Evolutionary conservation across 1,140 invertebrate genomes (phyloP).

Genomic region (Bombus consobrinus): DNA sequence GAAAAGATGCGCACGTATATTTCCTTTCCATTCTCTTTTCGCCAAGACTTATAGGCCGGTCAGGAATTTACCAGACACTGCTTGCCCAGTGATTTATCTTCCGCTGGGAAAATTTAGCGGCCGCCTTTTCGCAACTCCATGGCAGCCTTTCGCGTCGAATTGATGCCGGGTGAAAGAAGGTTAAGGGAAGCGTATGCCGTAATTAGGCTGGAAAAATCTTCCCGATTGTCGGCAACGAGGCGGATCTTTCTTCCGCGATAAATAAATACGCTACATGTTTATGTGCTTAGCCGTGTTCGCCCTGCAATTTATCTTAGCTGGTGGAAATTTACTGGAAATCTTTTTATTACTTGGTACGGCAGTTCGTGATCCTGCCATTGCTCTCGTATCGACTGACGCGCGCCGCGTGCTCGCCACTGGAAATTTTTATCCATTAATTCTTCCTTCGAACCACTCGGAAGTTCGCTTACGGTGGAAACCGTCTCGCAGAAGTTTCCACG

Average conservation of each 20-base stretch:
- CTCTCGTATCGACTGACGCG: not conserved
- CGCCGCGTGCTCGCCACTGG: too few species aligned
- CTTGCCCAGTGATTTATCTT: constrained; percentile 21
- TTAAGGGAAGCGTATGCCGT: not conserved
- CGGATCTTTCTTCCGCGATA: not conserved
- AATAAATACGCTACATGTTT: not conserved
- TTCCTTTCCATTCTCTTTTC: not conserved
- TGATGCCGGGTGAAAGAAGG: not conserved
- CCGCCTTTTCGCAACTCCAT: constrained; percentile 2
- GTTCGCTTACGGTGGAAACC: not conserved
- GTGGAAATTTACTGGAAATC: not conserved
- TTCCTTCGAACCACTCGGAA: not conserved
- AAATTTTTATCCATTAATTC: constrained; percentile 39
- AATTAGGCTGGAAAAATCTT: not conserved
- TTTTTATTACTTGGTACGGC: not conserved
- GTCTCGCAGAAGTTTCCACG: not conserved
- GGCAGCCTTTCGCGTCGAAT: not conserved
- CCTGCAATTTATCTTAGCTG: not conserved
- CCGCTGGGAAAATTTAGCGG: constrained; percentile 11
- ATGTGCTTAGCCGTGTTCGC: too few species aligned
- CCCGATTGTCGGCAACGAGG: not conserved
- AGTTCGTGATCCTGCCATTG: not conserved
- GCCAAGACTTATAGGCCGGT: constrained; percentile 18
- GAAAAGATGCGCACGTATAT: not conserved
- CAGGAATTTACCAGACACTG: constrained; percentile 16